Evolutionary conservation across 2,888 invertebrate genomes (phyloP).

Genomic region (Brachyopa scutellaris): DNA sequence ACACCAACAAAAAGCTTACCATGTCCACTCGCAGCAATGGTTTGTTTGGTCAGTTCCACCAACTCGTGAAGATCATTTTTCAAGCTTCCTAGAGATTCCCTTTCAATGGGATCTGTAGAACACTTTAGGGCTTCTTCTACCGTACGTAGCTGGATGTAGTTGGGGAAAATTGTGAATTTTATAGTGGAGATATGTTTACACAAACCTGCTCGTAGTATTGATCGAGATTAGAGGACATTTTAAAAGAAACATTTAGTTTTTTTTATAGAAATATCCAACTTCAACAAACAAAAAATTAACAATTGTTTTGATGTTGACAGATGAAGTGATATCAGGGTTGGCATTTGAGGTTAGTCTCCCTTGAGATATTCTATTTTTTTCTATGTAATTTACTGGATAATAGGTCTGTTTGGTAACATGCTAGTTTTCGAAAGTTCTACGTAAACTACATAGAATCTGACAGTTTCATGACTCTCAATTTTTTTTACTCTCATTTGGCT

Average conservation of each 20-base stretch:
- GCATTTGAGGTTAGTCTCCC: no score
- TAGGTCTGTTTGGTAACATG: no score
- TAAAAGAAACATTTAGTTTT: slow-evolving; percentile 3
- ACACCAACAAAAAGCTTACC: not conserved
- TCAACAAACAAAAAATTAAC: not conserved
- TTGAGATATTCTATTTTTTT: no score
- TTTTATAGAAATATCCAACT: not conserved
- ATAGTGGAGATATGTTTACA: not conserved
- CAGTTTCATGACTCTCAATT: no score
- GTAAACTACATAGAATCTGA: no score
- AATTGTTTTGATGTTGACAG: not conserved
- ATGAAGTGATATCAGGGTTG: no score
- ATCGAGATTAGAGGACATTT: slow-evolving; percentile 35
- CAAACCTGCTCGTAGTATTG: slow-evolving; percentile 52
- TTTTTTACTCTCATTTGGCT: no score
- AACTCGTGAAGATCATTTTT: slow-evolving; percentile 87
- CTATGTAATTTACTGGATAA: no score
- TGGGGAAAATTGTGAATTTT: not conserved
- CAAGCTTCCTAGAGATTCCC: slow-evolving; percentile 84
- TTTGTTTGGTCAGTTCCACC: slow-evolving; percentile 87
- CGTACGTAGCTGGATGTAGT: slow-evolving; percentile 83
- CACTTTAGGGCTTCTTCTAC: slow-evolving; percentile 84
- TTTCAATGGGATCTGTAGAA: slow-evolving; percentile 82
- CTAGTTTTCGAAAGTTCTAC: no score
- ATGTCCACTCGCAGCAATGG: slow-evolving; percentile 71